These are phyloP conservation scores for Neocrepidodera transversa DNA, from an alignment of 2,888 invertebrate species.

Conservation along the genomic window DNA sequence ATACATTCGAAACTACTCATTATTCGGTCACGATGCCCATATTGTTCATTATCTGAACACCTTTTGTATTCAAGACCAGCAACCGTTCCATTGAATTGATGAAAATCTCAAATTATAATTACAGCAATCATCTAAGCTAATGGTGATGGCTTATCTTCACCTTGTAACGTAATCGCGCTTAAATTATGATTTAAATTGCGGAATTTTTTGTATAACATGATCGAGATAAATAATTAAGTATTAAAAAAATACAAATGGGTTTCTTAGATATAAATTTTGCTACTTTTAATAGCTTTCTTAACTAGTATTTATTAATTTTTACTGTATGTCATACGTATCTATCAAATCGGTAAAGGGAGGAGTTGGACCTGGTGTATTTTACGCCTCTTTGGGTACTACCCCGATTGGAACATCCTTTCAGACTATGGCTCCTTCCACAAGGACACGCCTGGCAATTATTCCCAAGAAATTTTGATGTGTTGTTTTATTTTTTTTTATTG, in stretches of 20 bases:
- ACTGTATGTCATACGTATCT: constrained; percentile 1
- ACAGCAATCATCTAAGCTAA: constrained; percentile 10
- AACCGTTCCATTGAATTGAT: constrained; percentile 20
- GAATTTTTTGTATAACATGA: no score
- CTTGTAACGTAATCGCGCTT: constrained; percentile 5
- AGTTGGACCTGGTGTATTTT: constrained; percentile 38
- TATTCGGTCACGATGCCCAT: constrained; percentile 10
- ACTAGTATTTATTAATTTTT: not conserved
- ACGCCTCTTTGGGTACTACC: constrained; percentile 46
- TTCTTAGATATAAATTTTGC: no score
- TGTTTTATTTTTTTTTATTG: no score
- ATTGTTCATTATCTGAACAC: constrained; percentile 17
- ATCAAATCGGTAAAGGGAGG: constrained; percentile 27
- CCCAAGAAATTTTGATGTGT: not conserved
- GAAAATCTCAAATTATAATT: constrained; percentile 17
- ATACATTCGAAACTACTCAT: constrained; percentile 6
- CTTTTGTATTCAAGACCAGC: constrained; percentile 12
- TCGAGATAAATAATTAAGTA: no score
- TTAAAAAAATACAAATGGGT: no score
- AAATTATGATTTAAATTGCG: not conserved
- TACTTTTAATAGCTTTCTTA: no score
- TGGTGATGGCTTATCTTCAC: constrained; percentile 10
- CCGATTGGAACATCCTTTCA: constrained; percentile 37
- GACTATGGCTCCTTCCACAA: constrained; percentile 33
- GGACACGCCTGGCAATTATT: constrained; percentile 35